phyloP scores from a whole-genome alignment of 2,888 invertebrate genomes.

The Lasioglossum malachurum region DNA sequence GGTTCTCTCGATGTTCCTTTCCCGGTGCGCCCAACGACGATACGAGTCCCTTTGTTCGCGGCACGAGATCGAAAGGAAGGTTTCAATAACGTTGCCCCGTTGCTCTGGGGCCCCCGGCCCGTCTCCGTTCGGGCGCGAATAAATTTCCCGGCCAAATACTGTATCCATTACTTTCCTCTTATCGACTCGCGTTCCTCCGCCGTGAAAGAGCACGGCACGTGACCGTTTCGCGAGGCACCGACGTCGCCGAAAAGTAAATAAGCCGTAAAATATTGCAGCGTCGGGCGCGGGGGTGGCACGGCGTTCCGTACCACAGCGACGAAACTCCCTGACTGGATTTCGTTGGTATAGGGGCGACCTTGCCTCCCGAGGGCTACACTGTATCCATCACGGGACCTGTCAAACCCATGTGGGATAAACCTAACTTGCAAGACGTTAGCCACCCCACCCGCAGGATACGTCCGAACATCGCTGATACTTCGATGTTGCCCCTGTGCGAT shows the following conservation, averaged over 20 bases:
- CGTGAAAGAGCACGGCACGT: conserved; percentile 40
- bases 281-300: not conserved
- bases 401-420: conserved; percentile 70
- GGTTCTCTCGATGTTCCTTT: not conserved
- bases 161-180: conserved; percentile 63
- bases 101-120: conserved; percentile 11
- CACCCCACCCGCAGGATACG: not conserved
- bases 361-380: conserved; percentile 10
- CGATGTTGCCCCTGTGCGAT: conserved; percentile 4
- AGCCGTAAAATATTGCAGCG: conserved; percentile 72
- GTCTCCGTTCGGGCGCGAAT: conserved; percentile 46
- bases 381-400: conserved; percentile 76
- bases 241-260: conserved; percentile 66
- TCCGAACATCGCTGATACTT: not conserved
- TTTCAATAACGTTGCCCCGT: conserved; percentile 55
- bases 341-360: conserved; percentile 21
- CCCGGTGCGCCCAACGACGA: not conserved
- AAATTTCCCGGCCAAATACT: conserved; percentile 52
- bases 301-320: not conserved
- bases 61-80: conserved; percentile 38
- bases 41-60: conserved; percentile 38
- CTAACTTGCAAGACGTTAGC: conserved; percentile 25
- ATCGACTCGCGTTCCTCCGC: conserved; percentile 36
- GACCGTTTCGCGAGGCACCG: conserved; percentile 44
- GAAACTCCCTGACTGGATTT: conserved; percentile 31